These are phyloP conservation scores for Silurus glanis DNA, from an alignment of 2,113 vertebrate species.

Conservation along the genomic window DNA sequence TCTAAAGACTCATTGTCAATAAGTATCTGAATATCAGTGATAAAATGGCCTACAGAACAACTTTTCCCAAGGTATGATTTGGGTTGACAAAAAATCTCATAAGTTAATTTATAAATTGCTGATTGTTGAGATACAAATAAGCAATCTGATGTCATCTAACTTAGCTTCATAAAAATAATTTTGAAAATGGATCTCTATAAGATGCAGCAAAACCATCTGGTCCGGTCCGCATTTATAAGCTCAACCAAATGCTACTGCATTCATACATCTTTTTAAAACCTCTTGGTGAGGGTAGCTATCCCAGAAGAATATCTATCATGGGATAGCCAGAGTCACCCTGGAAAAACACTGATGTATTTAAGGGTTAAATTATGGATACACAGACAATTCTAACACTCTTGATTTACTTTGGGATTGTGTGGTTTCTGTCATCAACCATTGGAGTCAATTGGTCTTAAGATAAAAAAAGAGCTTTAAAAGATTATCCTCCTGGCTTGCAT, in stretches of 20 bases:
- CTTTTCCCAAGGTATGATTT: conserved; percentile 32
- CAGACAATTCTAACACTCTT: conserved; percentile 24
- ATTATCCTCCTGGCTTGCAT: conserved; percentile 83
- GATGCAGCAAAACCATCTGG: background rate
- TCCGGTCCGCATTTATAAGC: background rate
- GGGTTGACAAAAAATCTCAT: background rate
- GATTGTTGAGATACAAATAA: background rate
- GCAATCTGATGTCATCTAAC: background rate
- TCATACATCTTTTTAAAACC: background rate
- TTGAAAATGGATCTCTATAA: background rate
- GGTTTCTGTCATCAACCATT: conserved; percentile 67
- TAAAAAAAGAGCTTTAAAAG: conserved; percentile 79
- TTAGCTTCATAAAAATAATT: background rate
- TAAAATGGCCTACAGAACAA: conserved; percentile 34
- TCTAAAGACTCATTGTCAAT: conserved; percentile 60
- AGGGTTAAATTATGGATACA: background rate
- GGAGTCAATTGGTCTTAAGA: conserved; percentile 75
- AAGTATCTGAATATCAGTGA: conserved; percentile 57
- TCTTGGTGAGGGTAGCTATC: background rate
- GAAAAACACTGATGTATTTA: background rate
- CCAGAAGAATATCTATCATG: background rate
- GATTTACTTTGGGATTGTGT: conserved; percentile 61
- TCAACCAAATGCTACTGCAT: background rate
- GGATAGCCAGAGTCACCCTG: background rate
- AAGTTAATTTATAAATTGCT: background rate